Base-by-base conservation (phyloP, 2,888 invertebrate genomes). In the Conchocele bisecta region DNA sequence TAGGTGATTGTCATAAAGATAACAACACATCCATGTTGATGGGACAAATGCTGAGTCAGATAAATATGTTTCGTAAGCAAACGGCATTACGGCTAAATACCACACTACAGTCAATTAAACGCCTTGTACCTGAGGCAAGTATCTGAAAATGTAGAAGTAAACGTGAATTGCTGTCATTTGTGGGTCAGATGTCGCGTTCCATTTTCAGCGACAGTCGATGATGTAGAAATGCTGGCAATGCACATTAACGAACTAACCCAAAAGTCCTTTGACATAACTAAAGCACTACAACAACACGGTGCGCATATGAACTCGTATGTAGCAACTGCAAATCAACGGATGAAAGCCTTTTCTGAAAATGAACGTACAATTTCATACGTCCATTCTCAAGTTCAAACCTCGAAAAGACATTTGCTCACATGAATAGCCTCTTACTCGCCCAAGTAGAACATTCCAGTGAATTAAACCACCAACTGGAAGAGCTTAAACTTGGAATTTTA, bases 151-250 rank as follows among this genome's bases (percentile, higher is more conserved):
- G 53, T 9, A 50, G 51, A 29, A 41, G 42, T 22, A 53, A 57
- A 20, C 31, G 69, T 13, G 48, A 63, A 13, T 35, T 74, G 1
- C 58, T 77, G 15, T 66, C 70, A 5, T 74, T 77, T 39, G 64
- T 70, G 6, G 71, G 77, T 3, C 26, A 59, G 13, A 51, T 74
- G 5, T 76, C 70, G 0, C 64, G 61, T 44, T 42, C 51, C n/a
- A 37, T 76, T 1, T 72, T 76, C 63, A 61, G 69, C 1, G 69
- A 68, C 13, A n/a, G n/a, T n/a, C n/a, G n/a, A n/a, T n/a, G n/a
- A 73, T 60, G 65, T 74, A 15, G 53, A 63, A 24, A 15, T 20
- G 3, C 26, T 63, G 4, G 64, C 58, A 1, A 24, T 29, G 3
- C 51, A 64, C 26, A 41, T 64, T 3, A 70, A 70, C 50, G 39